These are phyloP conservation scores for Cryptoleucopteryx plumbea DNA, from an alignment of 2,113 vertebrate species.

Conservation along the genomic window DNA sequence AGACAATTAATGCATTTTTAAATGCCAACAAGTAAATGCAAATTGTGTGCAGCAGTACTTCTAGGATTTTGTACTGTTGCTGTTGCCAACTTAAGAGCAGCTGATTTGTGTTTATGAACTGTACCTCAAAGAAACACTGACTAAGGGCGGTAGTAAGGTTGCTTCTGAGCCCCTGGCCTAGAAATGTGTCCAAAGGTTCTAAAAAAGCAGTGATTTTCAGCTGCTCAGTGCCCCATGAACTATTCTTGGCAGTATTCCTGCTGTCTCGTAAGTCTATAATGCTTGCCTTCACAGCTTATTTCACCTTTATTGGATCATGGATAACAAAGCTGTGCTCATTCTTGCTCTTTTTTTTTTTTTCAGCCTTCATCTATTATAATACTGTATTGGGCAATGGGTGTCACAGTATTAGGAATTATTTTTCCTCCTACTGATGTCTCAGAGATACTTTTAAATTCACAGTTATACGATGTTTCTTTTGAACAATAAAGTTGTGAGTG, in stretches of 20 bases:
- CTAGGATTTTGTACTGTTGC: not conserved
- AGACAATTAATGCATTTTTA: not conserved
- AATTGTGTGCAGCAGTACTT: not conserved
- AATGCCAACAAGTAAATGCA: not conserved
- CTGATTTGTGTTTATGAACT: not conserved
- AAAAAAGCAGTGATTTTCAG: slow-evolving; percentile 8
- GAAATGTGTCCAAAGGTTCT: not conserved
- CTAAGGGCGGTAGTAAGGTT: not conserved
- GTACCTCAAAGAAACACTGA: not conserved
- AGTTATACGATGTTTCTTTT: not conserved
- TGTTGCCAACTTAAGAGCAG: not conserved
- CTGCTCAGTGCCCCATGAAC: not conserved
- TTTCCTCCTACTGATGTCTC: not conserved
- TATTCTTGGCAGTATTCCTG: slow-evolving; percentile 28
- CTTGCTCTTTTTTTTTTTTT: not conserved
- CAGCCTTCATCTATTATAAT: not conserved
- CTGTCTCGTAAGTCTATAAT: slow-evolving; percentile 9
- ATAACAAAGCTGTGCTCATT: not conserved
- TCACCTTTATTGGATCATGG: slow-evolving; percentile 25
- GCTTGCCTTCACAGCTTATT: slow-evolving; percentile 33
- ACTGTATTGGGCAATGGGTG: not conserved
- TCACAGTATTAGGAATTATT: not conserved
- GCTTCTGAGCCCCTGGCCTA: not conserved
- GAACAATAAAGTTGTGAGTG: not conserved
- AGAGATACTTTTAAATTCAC: not conserved